Conservation (phyloP, 2,113 vertebrate genomes). For the Conger conger region DNA sequence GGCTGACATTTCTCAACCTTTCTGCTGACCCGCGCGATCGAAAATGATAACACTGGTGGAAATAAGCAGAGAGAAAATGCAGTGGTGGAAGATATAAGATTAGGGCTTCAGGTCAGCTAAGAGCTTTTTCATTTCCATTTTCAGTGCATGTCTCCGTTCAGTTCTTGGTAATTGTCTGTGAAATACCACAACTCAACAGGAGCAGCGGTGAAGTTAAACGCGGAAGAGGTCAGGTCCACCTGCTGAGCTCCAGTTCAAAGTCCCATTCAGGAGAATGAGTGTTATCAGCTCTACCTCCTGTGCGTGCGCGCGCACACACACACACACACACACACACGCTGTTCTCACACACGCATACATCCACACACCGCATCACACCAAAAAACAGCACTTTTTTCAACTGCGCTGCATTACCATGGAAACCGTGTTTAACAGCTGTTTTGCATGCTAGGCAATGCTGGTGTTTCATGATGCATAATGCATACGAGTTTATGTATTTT, state of each 20-base stretch:
- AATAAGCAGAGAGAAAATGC: neutral
- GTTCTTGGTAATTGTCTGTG: conserved; percentile 30
- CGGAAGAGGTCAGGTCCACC: neutral
- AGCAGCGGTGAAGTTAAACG: neutral
- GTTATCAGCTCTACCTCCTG: neutral
- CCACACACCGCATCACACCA: conserved; percentile 16
- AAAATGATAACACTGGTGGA: neutral
- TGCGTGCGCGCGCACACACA: neutral
- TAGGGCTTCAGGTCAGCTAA: neutral
- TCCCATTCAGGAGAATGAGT: neutral
- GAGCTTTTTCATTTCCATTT: neutral
- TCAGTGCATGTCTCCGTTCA: neutral
- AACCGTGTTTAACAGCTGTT: conserved; percentile 48
- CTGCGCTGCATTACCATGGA: conserved; percentile 48
- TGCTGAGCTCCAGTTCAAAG: conserved; percentile 1
- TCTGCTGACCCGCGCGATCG: neutral
- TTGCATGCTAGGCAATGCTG: conserved; percentile 36
- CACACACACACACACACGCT: neutral
- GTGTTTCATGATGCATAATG: conserved; percentile 40
- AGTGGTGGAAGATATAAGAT: too few relatives aligned
- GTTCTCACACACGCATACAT: conserved; percentile 19
- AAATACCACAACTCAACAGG: conserved; percentile 8
- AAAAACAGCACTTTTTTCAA: conserved; percentile 28
- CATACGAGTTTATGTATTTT: conserved; percentile 29
- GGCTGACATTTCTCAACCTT: neutral